Percentiles rank a stretch among this genome's conserved stretches.
These are phyloP conservation scores for Dusona sp. DNA, from an alignment of 2,888 invertebrate species.

Conservation along the genomic window DNA sequence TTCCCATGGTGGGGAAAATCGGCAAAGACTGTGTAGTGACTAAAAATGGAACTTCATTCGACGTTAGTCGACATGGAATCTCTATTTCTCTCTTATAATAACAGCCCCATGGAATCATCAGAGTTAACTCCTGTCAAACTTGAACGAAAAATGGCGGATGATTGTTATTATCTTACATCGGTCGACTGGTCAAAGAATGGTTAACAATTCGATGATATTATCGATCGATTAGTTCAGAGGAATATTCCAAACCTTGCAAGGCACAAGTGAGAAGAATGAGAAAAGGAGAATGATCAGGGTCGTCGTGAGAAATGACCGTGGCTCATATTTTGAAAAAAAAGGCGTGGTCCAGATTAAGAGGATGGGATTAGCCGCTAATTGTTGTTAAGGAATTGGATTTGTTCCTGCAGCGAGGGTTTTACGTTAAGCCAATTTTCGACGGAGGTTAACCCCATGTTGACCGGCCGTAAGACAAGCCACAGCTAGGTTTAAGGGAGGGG, in stretches of 20 bases:
- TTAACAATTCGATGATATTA: constrained; percentile 63
- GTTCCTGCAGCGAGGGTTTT: constrained; percentile 65
- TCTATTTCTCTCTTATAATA: no score
- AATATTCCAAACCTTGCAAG: constrained; percentile 57
- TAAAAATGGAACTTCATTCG: no score
- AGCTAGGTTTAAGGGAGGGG: constrained; percentile 11
- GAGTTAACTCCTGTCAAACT: no score
- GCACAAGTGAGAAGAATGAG: constrained; percentile 69
- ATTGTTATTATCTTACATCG: constrained; percentile 75
- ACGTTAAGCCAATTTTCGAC: constrained; percentile 74
- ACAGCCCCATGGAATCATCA: no score
- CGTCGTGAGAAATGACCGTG: neutral
- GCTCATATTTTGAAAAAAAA: constrained; percentile 27
- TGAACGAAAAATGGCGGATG: no score
- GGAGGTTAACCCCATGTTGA: constrained; percentile 26
- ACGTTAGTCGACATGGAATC: no score
- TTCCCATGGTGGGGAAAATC: no score
- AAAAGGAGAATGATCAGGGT: constrained; percentile 11
- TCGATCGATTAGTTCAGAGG: no score
- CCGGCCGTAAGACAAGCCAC: constrained; percentile 10
- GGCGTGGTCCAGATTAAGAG: constrained; percentile 41
- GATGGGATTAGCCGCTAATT: constrained; percentile 75
- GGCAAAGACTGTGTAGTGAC: no score
- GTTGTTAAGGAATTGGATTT: constrained; percentile 78
- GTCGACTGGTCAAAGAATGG: constrained; percentile 66